Percentiles rank a stretch among this genome's conserved stretches.
These are phyloP conservation scores for Phrynosoma blainvillii DNA, from an alignment of 2,113 vertebrate genomes.

Conservation along the genomic window DNA sequence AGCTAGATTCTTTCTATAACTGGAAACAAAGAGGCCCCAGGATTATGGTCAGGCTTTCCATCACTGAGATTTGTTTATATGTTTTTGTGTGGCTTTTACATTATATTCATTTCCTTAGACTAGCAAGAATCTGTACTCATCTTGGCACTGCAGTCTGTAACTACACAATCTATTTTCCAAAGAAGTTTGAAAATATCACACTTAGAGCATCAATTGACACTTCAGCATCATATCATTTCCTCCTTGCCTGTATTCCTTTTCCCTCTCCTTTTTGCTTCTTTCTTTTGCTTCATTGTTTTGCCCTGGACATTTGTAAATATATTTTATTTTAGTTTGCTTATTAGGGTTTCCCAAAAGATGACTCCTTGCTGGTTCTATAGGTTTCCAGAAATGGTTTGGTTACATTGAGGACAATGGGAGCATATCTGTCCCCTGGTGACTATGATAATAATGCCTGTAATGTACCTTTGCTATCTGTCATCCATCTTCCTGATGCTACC, in stretches of 20 bases:
- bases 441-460: background rate
- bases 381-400: slow-evolving; percentile 28
- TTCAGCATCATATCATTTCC: background rate
- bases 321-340: background rate
- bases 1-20: background rate
- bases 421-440: background rate
- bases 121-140: background rate
- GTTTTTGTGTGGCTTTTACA: background rate
- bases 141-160: background rate
- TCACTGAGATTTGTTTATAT: background rate
- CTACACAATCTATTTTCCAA: background rate
- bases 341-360: too few species aligned
- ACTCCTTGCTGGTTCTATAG: too few species aligned
- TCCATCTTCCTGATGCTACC: background rate
- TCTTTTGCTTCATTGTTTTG: slow-evolving; percentile 1
- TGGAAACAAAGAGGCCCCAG: background rate
- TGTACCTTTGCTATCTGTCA: background rate
- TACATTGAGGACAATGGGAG: fast-evolving
- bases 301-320: background rate
- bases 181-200: background rate
- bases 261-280: background rate
- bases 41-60: background rate
- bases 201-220: background rate
- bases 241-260: background rate
- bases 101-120: background rate